These are phyloP conservation scores for Odontomyia ornata DNA, from an alignment of 2,888 invertebrate genomes.

Conservation along the genomic window DNA sequence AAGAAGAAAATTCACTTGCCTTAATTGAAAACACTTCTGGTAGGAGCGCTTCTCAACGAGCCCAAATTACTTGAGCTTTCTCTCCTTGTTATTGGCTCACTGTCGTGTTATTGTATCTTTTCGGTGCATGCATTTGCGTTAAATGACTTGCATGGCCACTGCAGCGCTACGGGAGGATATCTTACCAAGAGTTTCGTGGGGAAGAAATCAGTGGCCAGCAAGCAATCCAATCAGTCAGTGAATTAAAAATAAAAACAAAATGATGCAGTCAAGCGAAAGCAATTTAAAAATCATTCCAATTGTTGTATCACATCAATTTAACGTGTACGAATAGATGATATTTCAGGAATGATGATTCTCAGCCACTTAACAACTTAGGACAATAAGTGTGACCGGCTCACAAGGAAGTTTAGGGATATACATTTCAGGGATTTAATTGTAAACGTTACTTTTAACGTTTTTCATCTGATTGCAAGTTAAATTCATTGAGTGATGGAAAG, in stretches of 20 bases:
- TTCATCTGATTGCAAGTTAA: too few relatives aligned
- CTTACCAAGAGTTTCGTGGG: not conserved
- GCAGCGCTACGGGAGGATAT: not conserved
- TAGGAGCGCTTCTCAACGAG: too few relatives aligned
- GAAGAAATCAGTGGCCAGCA: not conserved
- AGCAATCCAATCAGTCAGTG: not conserved
- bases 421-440: too few relatives aligned
- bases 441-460: too few relatives aligned
- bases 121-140: not conserved
- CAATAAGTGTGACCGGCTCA: too few relatives aligned
- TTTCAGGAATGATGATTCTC: too few relatives aligned
- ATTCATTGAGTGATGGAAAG: too few relatives aligned
- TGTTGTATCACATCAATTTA: slow-evolving; percentile 1
- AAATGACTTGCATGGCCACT: not conserved
- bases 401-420: too few relatives aligned
- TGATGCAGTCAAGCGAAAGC: not conserved
- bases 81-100: not conserved
- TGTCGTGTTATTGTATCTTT: not conserved
- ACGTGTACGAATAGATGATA: not conserved
- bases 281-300: not conserved
- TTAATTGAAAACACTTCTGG: too few relatives aligned
- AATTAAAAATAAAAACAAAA: not conserved
- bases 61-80: too few relatives aligned
- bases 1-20: too few relatives aligned
- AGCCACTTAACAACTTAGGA: too few relatives aligned